Conservation (phyloP, 2,888 invertebrate genomes). For the Gryllus longicercus region DNA sequence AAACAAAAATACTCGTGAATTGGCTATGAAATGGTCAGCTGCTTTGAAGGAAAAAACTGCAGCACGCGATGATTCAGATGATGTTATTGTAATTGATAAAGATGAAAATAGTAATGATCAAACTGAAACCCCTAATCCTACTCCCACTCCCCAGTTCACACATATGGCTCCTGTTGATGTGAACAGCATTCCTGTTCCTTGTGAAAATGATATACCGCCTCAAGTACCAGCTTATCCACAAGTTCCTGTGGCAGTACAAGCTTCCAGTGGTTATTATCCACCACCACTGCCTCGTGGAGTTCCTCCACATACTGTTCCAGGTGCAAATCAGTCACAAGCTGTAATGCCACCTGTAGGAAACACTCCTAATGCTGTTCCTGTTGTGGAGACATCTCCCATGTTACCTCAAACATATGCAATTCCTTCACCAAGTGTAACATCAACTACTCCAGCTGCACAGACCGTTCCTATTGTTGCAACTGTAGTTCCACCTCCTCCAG, state of each 20-base stretch:
- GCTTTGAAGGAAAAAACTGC: constrained; percentile 66
- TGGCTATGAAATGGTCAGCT: constrained; percentile 61
- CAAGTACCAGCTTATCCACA: not conserved
- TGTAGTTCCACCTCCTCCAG: constrained; percentile 36
- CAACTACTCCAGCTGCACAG: constrained; percentile 42
- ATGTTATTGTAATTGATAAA: constrained; percentile 26
- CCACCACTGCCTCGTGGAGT: not conserved
- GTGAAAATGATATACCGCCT: not conserved
- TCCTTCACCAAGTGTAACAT: constrained; percentile 42
- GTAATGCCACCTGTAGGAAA: too few relatives aligned
- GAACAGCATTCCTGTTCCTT: constrained; percentile 44
- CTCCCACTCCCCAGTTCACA: not conserved
- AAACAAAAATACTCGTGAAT: constrained; percentile 75
- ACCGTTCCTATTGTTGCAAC: constrained; percentile 25
- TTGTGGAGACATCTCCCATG: not conserved
- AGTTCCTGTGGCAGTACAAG: not conserved
- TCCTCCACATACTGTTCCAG: not conserved
- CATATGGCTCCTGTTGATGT: constrained; percentile 39
- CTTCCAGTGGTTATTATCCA: constrained; percentile 6
- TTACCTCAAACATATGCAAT: constrained; percentile 29
- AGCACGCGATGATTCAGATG: constrained; percentile 44
- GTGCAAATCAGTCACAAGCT: not conserved
- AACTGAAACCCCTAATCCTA: not conserved
- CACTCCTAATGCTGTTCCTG: not conserved
- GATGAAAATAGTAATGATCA: constrained; percentile 33